Evolutionary conservation across 2,797 vertebrate species (phyloP), one percentile per base, ranked within the genome.

Genomic region (Hoplostethus atlanticus): DNA sequence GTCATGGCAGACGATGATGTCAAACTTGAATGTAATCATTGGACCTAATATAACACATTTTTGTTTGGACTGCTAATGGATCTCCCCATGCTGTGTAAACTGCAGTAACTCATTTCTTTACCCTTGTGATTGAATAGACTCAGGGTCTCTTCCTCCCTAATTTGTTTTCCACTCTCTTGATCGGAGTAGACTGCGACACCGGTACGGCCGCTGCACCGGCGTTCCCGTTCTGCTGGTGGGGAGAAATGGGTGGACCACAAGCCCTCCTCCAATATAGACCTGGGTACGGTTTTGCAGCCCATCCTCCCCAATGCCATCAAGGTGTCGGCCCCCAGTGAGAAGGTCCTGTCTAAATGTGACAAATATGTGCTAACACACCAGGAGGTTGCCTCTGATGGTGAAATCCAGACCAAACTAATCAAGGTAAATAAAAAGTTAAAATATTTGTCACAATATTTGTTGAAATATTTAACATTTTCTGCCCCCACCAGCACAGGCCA

Each of bases 211-310:
- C 75, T 90, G 16, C 96, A 96, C 89, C 92, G 96, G 28, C 95
- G 96, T 12, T 99, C 97, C 0, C 95, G 95, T 84, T 98, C 97
- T 0, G 97, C 97, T 0, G 96, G 97, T 15, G 93, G 85, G 4
- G 97, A 98, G 92, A 94, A 96, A 87, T 99, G 98, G 97, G 97
- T 99, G 68, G 97, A 98, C 91, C 98, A 99, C 76, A 97, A 96
- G 42, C 98, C 98, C 1, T 51, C 94, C 25, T 94, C 94, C 56
- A 96, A 92, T 8, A 70, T 99, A 84, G 96, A 98, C 60, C 90
- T 96, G 63, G 97, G 96, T 11, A 99, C 97, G 0, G 91, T 99
- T 84, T 89, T 99, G 94, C 97, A 99, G 94, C 97, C 97, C 0
- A 92, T 95, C 16, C 92, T 99, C 65, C 96, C 96, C 50, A 94